Evolutionary conservation across 2,888 invertebrate genomes (phyloP).

Genomic region (Electrophaes corylata): DNA sequence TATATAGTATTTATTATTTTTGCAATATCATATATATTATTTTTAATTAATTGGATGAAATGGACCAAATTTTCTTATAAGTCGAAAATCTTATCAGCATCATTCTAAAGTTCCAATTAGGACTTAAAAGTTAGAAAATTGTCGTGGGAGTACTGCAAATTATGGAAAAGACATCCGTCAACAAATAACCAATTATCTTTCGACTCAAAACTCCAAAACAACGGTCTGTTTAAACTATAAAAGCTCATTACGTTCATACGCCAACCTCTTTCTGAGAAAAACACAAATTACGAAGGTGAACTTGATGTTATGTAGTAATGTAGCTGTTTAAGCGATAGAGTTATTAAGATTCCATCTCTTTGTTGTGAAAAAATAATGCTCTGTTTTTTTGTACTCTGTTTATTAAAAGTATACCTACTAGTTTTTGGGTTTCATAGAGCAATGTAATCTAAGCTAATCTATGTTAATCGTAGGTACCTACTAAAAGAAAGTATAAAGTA

Average conservation of each 20-base stretch:
- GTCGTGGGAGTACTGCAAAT: constrained; percentile 35
- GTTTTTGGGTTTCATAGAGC: background rate
- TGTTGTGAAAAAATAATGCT: constrained; percentile 29
- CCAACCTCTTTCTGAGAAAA: constrained; percentile 67
- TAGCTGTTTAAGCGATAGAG: constrained; percentile 54
- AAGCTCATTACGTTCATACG: constrained; percentile 56
- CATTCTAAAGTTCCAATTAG: constrained; percentile 15
- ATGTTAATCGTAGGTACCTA: too few relatives aligned
- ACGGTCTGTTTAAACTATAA: constrained; percentile 33
- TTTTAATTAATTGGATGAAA: background rate
- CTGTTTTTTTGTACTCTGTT: constrained; percentile 13
- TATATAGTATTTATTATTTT: too few relatives aligned
- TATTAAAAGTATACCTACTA: background rate
- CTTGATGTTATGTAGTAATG: constrained; percentile 57
- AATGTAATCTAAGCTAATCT: background rate
- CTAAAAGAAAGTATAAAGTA: too few relatives aligned
- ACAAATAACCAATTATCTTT: constrained; percentile 36
- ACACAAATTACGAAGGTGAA: constrained; percentile 71
- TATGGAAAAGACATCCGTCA: constrained; percentile 24
- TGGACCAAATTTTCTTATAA: constrained; percentile 4
- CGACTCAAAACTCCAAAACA: constrained; percentile 17
- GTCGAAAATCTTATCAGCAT: constrained; percentile 15
- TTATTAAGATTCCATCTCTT: constrained; percentile 55
- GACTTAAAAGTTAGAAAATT: constrained; percentile 6
- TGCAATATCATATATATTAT: too few relatives aligned